Conservation (phyloP, 2,113 vertebrate species). For the Microtus richardsoni region DNA sequence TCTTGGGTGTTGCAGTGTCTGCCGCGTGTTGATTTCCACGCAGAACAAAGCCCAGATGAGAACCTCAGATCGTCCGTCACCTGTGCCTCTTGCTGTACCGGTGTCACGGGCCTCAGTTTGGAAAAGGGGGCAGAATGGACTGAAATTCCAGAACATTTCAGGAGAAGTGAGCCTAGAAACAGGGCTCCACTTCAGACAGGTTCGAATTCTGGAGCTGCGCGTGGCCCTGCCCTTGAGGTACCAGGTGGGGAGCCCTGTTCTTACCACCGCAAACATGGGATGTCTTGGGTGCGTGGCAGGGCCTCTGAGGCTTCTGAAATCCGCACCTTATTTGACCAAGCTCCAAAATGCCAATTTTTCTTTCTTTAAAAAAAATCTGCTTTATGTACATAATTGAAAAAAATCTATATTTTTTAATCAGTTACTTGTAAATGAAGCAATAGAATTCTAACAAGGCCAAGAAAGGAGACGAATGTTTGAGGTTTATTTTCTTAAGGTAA, state of each 20-base stretch:
- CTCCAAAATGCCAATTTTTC: conserved; percentile 73
- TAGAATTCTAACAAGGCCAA: conserved; percentile 83
- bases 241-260: not conserved
- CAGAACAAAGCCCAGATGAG: conserved; percentile 54
- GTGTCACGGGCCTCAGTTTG: not conserved
- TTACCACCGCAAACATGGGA: conserved; percentile 37
- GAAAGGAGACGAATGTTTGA: conserved; percentile 79
- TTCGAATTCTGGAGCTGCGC: not conserved
- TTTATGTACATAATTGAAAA: conserved; percentile 63
- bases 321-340: conserved; percentile 72
- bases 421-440: conserved; percentile 83
- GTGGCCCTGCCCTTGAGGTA: not conserved
- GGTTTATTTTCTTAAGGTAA: conserved; percentile 78
- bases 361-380: conserved; percentile 44
- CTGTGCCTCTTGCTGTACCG: not conserved
- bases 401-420: conserved; percentile 75
- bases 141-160: conserved; percentile 47
- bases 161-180: not conserved
- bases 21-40: conserved; percentile 75
- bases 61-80: conserved; percentile 27
- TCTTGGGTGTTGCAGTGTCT: conserved; percentile 87
- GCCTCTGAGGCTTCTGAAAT: conserved; percentile 45
- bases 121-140: conserved; percentile 2
- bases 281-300: not conserved
- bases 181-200: not conserved